Conservation (phyloP, 2,888 invertebrate species). For the Tachina fera region DNA sequence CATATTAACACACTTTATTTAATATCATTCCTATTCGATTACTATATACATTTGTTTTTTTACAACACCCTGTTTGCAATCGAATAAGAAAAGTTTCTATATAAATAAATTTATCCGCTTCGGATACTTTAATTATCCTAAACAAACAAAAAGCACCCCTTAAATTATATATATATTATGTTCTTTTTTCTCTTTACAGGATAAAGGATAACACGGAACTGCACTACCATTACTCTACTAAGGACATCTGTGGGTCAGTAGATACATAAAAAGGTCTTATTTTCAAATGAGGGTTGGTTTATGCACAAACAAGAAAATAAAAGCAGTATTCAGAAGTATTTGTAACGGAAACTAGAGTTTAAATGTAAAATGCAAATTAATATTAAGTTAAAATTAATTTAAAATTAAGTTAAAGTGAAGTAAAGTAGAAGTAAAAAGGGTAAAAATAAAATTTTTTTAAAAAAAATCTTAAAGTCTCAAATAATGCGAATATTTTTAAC, state of each 20-base stretch:
- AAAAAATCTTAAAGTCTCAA: no score
- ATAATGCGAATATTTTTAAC: no score
- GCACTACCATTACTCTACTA: slow-evolving; percentile 37
- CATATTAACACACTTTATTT: no score
- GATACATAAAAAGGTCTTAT: not conserved
- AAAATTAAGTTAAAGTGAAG: not conserved
- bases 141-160: slow-evolving; percentile 32
- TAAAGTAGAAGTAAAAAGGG: no score
- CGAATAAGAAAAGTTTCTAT: slow-evolving; percentile 38
- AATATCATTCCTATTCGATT: not conserved
- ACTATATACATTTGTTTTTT: not conserved
- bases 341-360: slow-evolving; percentile 22
- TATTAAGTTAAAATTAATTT: not conserved
- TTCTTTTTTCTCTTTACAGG: slow-evolving; percentile 65
- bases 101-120: slow-evolving; percentile 41
- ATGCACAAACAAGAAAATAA: not conserved
- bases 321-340: not conserved
- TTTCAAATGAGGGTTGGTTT: slow-evolving; percentile 9
- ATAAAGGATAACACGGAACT: slow-evolving; percentile 60
- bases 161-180: not conserved
- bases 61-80: slow-evolving; percentile 49
- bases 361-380: not conserved
- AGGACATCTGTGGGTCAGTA: slow-evolving; percentile 59
- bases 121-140: not conserved
- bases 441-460: no score